Percentiles rank a stretch among this genome's conserved stretches.
Evolutionary conservation across 1,140 invertebrate genomes (phyloP).

Genomic region (Heliothis subflexa): DNA sequence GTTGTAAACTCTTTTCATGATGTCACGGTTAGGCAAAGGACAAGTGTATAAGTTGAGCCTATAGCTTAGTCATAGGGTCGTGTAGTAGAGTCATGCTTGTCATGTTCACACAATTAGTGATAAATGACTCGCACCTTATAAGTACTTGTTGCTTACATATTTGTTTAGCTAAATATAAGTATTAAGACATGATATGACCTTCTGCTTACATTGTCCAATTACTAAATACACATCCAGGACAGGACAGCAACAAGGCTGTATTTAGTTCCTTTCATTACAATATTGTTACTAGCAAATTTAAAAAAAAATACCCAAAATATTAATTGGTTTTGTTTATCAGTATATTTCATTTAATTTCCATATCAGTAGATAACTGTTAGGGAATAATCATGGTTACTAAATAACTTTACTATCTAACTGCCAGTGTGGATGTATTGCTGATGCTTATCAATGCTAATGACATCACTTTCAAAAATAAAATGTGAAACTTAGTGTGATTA

Average conservation of each 20-base stretch:
- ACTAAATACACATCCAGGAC: no score
- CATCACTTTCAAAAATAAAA: not conserved
- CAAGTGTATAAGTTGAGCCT: not conserved
- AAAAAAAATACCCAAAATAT: not conserved
- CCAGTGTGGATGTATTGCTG: not conserved
- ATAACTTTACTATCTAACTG: slow-evolving; percentile 10
- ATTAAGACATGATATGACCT: not conserved
- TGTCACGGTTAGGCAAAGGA: slow-evolving; percentile 4
- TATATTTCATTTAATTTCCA: not conserved
- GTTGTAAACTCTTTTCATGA: slow-evolving; percentile 13
- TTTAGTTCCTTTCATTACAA: no score
- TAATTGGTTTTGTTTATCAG: not conserved
- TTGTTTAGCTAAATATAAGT: not conserved
- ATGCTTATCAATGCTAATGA: slow-evolving; percentile 27
- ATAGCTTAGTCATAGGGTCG: slow-evolving; percentile 13
- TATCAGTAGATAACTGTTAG: not conserved
- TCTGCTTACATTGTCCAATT: no score
- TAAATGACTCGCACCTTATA: slow-evolving; percentile 15
- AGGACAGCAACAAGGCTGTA: no score
- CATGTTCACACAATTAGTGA: slow-evolving; percentile 17
- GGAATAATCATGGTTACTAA: not conserved
- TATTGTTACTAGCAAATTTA: not conserved
- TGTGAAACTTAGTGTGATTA: no score
- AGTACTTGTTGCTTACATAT: not conserved
- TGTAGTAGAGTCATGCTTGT: slow-evolving; percentile 24